Percentiles rank a stretch among this genome's conserved stretches.
These are phyloP conservation scores for Cydia amplana DNA, from an alignment of 1,140 invertebrate genomes.

Conservation along the genomic window DNA sequence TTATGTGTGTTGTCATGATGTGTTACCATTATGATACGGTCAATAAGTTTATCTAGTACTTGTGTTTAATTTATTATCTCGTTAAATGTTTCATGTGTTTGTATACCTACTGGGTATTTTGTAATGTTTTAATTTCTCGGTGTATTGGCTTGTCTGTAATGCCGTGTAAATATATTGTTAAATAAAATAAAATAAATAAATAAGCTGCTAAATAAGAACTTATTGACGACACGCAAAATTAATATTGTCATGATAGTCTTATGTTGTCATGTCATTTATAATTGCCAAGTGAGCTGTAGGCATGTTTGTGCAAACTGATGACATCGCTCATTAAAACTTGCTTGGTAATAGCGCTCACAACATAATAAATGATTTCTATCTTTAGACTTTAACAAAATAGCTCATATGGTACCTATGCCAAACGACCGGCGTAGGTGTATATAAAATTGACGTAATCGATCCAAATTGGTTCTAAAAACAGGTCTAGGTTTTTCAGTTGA, in stretches of 20 bases:
- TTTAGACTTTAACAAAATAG: neutral
- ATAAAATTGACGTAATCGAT: constrained; percentile 16
- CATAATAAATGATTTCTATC: neutral
- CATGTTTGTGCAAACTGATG: neutral
- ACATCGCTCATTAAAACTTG: neutral
- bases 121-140: no score
- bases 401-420: neutral
- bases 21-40: no score
- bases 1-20: no score
- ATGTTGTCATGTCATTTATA: neutral
- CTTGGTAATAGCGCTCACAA: neutral
- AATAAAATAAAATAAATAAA: no score
- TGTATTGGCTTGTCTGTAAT: no score
- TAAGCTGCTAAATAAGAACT: neutral
- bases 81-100: no score
- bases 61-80: no score
- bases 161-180: no score
- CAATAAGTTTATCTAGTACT: no score
- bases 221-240: neutral
- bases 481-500: neutral
- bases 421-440: neutral
- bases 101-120: no score
- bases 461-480: constrained; percentile 18
- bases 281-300: neutral
- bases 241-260: constrained; percentile 17